Evolutionary conservation across 2,888 invertebrate species (phyloP), one percentile per base, ranked within the genome.

Genomic region (Psylliodes chrysocephalus): DNA sequence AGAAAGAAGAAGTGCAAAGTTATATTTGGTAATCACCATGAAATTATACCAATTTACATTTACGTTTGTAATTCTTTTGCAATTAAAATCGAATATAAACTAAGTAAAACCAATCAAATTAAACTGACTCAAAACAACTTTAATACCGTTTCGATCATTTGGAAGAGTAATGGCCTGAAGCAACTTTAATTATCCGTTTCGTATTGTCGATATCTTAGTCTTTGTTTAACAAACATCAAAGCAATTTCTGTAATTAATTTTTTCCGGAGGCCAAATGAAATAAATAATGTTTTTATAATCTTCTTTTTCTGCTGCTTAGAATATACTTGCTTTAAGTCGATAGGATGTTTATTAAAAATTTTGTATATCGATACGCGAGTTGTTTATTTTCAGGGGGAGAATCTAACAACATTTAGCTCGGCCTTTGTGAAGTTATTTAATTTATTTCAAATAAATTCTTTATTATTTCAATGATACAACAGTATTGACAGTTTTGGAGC

Each of bases 221-320:
- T 28, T 25, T 49, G 49, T 49, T 49, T 49, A 49, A 49, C 30
- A 49, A 49, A 49, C 49, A 49, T 49, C 49, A 49, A 49, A 49
- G 49, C 28, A 30, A 49, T 19, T 12, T 15, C 49, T 46, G 49
- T 49, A 49, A 49, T 49, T 49, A 28, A 49, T 49, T 28, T 49
- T 49, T 49, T 12, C 49, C 15, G 15, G 2, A 15, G 49, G 28
- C 30, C 0, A 49, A n/a, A 49, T 28, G 49, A 15, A 49, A 49
- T 44, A 15, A 49, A 49, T 44, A 44, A 46, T 30, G 22, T 30
- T 30, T 30, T 30, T 30, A 25, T 25, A 5, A 3, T 30, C 8
- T 8, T 30, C 6, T 30, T 30, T 2, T 30, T 30, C 30, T 6
- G 7, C 10, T 30, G 30, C 6, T 30, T 30, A 30, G 1, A 10